Conservation (phyloP, 2,888 invertebrate species). For the Torymus auratus region DNA sequence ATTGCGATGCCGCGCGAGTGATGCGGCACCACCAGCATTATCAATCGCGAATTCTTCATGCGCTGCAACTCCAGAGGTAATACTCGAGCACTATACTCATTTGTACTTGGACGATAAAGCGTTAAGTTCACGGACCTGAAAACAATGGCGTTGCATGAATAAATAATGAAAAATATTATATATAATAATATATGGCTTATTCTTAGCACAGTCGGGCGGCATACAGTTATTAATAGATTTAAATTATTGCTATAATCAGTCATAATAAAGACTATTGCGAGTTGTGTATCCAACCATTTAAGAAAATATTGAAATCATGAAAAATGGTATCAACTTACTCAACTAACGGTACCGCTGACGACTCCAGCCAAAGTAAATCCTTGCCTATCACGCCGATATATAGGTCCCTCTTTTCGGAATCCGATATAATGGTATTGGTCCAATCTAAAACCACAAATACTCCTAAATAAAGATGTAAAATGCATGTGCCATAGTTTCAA, state of each 20-base stretch:
- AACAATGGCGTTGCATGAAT: background rate
- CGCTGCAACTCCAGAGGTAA: constrained; percentile 73
- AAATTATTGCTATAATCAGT: no score
- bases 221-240: no score
- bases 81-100: constrained; percentile 72
- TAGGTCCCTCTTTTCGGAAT: constrained; percentile 71
- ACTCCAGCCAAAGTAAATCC: constrained; percentile 74
- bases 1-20: constrained; percentile 73
- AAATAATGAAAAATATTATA: constrained; percentile 15
- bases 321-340: constrained; percentile 65
- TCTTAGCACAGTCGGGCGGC: no score
- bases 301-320: background rate
- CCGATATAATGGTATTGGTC: constrained; percentile 70
- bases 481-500: background rate
- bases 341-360: constrained; percentile 70
- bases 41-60: constrained; percentile 74
- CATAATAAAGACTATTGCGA: no score
- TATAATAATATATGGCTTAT: no score
- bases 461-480: background rate
- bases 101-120: constrained; percentile 68
- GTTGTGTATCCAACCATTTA: no score
- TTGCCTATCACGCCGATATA: constrained; percentile 72
- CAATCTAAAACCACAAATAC: constrained; percentile 67
- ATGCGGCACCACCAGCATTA: constrained; percentile 73
- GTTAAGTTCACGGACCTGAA: constrained; percentile 72